These are phyloP conservation scores for Cynoglossus semilaevis DNA, from an alignment of 2,113 vertebrate species.

Conservation along the genomic window DNA sequence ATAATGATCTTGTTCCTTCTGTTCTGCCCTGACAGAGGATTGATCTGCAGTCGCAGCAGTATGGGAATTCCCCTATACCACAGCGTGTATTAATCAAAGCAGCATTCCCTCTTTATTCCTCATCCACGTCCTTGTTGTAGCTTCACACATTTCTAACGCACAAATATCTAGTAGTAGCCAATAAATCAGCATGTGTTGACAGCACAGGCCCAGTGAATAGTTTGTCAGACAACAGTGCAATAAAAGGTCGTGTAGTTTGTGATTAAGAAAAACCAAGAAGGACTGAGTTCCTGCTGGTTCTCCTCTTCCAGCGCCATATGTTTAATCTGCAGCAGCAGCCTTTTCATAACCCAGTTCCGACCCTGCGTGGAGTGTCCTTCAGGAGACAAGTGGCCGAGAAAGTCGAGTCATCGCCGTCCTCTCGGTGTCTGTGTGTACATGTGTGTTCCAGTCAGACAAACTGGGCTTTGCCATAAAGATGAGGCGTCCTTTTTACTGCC, in stretches of 20 bases:
- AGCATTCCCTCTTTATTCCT: conserved; percentile 16
- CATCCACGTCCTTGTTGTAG: conserved; percentile 17
- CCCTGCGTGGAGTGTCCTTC: conserved; percentile 50
- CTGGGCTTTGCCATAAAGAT: too few relatives aligned
- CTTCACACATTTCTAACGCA: conserved; percentile 20
- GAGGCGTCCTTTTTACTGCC: conserved; percentile 63
- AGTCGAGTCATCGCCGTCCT: conserved; percentile 45
- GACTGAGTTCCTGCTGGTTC: conserved; percentile 20
- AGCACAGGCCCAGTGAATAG: background rate
- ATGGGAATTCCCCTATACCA: conserved; percentile 50
- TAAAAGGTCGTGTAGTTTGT: background rate
- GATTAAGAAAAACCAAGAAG: conserved; percentile 25
- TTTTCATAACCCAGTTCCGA: conserved; percentile 32
- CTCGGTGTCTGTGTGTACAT: conserved; percentile 12
- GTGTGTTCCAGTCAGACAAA: conserved; percentile 47
- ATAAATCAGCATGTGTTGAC: conserved; percentile 25
- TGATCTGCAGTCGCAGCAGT: conserved; percentile 59
- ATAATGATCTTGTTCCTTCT: conserved; percentile 55
- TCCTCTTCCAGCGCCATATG: background rate
- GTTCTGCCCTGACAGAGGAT: conserved; percentile 38
- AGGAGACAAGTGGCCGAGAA: conserved; percentile 33
- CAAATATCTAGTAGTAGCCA: conserved; percentile 7
- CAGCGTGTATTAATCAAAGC: conserved; percentile 57
- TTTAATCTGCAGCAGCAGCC: conserved; percentile 36
- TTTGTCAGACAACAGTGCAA: background rate